phyloP scores from a whole-genome alignment of 2,888 invertebrate genomes.

The Anaspis maculata region DNA sequence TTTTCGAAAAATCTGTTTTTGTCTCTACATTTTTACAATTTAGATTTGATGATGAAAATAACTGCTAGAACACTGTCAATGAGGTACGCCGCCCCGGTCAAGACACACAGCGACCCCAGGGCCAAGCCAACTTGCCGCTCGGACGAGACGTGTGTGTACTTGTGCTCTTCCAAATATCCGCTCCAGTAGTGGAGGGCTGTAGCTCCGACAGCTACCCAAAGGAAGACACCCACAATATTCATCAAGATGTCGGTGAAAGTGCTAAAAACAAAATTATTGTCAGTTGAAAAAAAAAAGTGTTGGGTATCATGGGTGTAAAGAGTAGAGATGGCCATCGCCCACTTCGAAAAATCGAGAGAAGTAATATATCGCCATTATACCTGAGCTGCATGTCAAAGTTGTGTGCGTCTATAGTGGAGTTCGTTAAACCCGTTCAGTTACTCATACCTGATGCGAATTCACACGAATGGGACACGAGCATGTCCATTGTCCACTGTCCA shows the following conservation, averaged over 20 bases:
- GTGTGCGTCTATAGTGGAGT: too few relatives aligned
- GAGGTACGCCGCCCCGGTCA: slow-evolving; percentile 71
- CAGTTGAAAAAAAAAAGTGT: slow-evolving; percentile 4
- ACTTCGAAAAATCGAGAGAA: too few relatives aligned
- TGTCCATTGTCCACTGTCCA: too few relatives aligned
- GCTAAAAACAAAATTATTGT: slow-evolving; percentile 43
- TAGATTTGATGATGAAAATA: slow-evolving; percentile 40
- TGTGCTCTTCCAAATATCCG: slow-evolving; percentile 75
- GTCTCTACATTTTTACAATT: slow-evolving; percentile 15
- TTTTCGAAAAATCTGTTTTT: too few relatives aligned
- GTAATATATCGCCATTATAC: too few relatives aligned
- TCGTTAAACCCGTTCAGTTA: too few relatives aligned
- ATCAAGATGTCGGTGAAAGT: slow-evolving; percentile 73
- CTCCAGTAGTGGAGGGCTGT: slow-evolving; percentile 86
- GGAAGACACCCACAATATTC: slow-evolving; percentile 77
- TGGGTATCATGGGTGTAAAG: background rate
- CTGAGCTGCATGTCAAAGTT: too few relatives aligned
- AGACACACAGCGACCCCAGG: slow-evolving; percentile 69
- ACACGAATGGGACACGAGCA: too few relatives aligned
- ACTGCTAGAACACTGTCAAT: slow-evolving; percentile 72
- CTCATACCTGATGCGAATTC: too few relatives aligned
- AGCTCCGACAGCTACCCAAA: slow-evolving; percentile 80
- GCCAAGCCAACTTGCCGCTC: slow-evolving; percentile 72
- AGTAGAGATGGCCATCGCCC: too few relatives aligned
- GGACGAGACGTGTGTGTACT: slow-evolving; percentile 61